Evolutionary conservation across 2,888 invertebrate species (phyloP).

Genomic region (Tetrapedia diversipes): DNA sequence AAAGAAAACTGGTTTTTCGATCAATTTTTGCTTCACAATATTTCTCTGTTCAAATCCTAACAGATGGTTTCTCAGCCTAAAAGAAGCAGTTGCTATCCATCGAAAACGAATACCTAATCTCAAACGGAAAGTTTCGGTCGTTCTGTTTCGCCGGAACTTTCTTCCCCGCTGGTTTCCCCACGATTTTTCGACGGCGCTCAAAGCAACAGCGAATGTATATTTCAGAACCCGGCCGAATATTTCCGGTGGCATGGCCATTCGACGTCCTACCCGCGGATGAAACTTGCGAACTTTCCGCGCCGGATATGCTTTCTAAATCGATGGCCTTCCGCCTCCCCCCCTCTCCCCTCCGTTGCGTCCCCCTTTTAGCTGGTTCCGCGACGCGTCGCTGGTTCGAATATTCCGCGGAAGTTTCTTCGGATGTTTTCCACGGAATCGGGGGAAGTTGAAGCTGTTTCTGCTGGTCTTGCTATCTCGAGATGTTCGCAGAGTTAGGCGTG

Average conservation of each 20-base stretch:
- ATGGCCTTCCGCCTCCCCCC: constrained; percentile 3
- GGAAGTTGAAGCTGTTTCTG: not conserved
- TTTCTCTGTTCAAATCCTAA: not conserved
- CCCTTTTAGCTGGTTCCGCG: no score
- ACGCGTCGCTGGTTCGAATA: not conserved
- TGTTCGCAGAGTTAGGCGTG: not conserved
- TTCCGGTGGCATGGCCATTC: not conserved
- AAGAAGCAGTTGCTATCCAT: not conserved
- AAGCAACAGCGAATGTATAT: constrained; percentile 18
- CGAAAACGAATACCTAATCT: constrained; percentile 10
- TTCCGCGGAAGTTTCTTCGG: not conserved
- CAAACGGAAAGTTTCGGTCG: constrained; percentile 10
- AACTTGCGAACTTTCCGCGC: constrained; percentile 39
- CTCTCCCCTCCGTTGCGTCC: no score
- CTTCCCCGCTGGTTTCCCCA: not conserved
- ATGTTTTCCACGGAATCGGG: not conserved
- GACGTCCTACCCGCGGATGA: constrained; percentile 15
- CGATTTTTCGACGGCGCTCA: constrained; percentile 39
- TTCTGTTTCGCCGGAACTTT: constrained; percentile 15
- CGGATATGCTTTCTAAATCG: constrained; percentile 35
- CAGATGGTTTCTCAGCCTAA: not conserved
- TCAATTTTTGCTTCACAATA: no score
- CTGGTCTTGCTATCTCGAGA: not conserved
- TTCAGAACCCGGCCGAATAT: constrained; percentile 14
- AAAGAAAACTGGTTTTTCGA: no score